Conservation (phyloP, 2,888 invertebrate species). For the Heliconius hortense region DNA sequence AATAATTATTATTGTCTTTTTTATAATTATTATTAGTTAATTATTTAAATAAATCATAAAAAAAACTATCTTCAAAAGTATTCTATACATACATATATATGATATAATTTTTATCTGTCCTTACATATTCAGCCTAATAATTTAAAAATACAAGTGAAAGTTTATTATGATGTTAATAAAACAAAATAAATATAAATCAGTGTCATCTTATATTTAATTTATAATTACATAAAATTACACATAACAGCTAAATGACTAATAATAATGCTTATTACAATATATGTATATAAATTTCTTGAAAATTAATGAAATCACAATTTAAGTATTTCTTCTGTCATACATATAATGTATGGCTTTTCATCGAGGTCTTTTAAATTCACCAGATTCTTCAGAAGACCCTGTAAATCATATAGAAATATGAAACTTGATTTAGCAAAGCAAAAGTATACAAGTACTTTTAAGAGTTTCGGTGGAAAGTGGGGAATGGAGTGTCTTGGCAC, state of each 20-base stretch:
- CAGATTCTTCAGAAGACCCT: constrained; percentile 77
- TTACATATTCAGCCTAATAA: too few relatives aligned
- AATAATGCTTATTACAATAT: constrained; percentile 54
- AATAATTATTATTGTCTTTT: too few relatives aligned
- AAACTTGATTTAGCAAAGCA: background rate
- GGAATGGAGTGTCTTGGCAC: too few relatives aligned
- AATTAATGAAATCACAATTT: constrained; percentile 73
- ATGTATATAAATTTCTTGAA: constrained; percentile 56
- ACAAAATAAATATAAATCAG: constrained; percentile 38
- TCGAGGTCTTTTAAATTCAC: constrained; percentile 75
- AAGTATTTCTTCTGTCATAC: constrained; percentile 53
- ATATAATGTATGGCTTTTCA: constrained; percentile 51
- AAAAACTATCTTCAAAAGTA: too few relatives aligned
- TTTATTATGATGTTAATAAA: constrained; percentile 4
- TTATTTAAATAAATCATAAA: too few relatives aligned
- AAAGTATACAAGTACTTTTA: background rate
- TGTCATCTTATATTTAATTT: constrained; percentile 45
- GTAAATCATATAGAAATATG: constrained; percentile 41
- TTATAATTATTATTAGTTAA: too few relatives aligned
- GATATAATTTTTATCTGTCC: too few relatives aligned
- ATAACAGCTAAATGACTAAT: constrained; percentile 76
- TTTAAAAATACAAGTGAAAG: background rate
- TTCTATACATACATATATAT: too few relatives aligned
- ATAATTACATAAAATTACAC: constrained; percentile 45
- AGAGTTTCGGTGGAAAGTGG: too few relatives aligned